Conservation (phyloP, 2,888 invertebrate genomes). For the Caenorhabditis sulstoni region DNA sequence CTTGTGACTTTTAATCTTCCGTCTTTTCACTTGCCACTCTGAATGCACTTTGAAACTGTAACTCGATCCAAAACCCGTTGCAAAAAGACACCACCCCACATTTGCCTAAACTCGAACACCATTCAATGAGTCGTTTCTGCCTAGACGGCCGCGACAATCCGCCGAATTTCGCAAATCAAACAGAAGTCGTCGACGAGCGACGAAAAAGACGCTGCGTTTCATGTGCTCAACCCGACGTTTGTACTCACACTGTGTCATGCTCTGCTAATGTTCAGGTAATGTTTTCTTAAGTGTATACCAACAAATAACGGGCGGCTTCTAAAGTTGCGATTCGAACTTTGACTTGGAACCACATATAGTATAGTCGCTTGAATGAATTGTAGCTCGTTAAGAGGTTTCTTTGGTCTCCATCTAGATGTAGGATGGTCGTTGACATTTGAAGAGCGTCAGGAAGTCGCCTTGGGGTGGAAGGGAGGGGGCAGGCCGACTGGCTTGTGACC, state of each 20-base stretch:
- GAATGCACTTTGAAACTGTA: conserved; percentile 12
- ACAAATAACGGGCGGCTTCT: conserved; percentile 5
- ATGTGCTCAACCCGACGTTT: conserved; percentile 66
- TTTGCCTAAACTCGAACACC: too few relatives aligned
- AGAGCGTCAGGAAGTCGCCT: neutral
- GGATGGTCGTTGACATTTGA: conserved; percentile 32
- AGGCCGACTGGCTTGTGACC: conserved; percentile 22
- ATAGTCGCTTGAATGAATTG: too few relatives aligned
- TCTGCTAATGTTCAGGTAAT: conserved; percentile 66
- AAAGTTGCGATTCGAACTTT: neutral
- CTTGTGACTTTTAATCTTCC: neutral
- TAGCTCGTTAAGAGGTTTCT: too few relatives aligned
- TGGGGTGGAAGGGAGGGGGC: neutral
- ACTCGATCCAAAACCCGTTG: conserved; percentile 8
- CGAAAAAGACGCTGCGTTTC: conserved; percentile 56
- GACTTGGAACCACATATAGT: conserved; percentile 2
- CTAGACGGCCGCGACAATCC: conserved; percentile 63
- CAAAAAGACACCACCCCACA: conserved; percentile 7
- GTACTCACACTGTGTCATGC: conserved; percentile 71
- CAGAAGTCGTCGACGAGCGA: conserved; percentile 41
- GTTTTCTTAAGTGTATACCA: conserved; percentile 25
- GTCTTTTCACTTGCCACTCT: neutral
- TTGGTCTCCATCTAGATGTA: neutral
- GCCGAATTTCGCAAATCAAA: conserved; percentile 65
- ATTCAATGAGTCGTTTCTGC: conserved; percentile 2